These are phyloP conservation scores for Nannoperca obscura DNA, from an alignment of 2,797 vertebrate genomes.

Conservation along the genomic window DNA sequence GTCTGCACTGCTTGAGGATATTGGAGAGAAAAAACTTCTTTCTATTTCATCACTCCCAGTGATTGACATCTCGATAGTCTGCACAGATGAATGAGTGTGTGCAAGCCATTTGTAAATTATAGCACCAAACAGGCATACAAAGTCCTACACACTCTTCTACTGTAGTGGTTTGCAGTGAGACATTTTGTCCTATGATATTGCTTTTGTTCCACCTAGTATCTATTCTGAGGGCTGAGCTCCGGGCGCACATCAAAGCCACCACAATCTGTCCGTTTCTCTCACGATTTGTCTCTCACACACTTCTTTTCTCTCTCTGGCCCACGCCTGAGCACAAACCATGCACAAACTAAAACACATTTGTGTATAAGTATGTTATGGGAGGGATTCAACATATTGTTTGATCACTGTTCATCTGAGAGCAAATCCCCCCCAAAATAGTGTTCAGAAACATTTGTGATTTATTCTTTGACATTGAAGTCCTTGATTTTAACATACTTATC, in stretches of 20 bases:
- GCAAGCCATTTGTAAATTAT: conserved; percentile 65
- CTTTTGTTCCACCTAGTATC: conserved; percentile 71
- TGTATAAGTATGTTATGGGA: conserved; percentile 51
- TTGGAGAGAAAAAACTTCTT: conserved; percentile 61
- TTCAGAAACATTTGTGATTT: conserved; percentile 40
- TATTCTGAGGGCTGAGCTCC: conserved; percentile 74
- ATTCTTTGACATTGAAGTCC: conserved; percentile 44
- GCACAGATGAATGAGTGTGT: conserved; percentile 72
- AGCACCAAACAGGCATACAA: conserved; percentile 38
- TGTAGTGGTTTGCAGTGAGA: conserved; percentile 77
- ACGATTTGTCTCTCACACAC: conserved; percentile 77
- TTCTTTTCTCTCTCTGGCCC: conserved; percentile 48
- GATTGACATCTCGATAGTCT: conserved; percentile 78
- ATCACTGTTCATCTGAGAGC: conserved; percentile 56
- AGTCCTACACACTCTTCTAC: conserved; percentile 43
- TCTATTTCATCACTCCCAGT: conserved; percentile 69
- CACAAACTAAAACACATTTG: conserved; percentile 79
- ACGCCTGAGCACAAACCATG: conserved; percentile 67
- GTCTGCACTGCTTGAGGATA: conserved; percentile 67
- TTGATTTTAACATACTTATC: conserved; percentile 29
- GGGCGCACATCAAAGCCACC: conserved; percentile 80
- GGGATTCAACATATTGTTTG: conserved; percentile 59
- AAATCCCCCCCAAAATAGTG: conserved; percentile 17
- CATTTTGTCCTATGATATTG: conserved; percentile 66
- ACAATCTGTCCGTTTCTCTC: conserved; percentile 80